These are phyloP conservation scores for Centropristis striata DNA, from an alignment of 2,113 vertebrate species.

Conservation along the genomic window DNA sequence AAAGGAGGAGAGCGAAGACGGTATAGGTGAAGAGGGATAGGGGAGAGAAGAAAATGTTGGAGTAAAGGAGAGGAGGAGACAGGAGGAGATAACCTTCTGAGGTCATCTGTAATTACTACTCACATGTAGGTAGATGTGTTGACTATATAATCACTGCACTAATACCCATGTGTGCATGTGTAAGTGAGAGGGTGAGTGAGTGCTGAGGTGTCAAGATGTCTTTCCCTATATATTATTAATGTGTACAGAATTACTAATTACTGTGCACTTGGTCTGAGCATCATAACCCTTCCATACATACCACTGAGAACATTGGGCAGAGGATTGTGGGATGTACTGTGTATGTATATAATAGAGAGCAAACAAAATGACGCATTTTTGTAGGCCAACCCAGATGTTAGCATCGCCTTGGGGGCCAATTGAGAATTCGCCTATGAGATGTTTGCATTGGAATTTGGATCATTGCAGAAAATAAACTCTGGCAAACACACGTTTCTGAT, in stretches of 20 bases:
- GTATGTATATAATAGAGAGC: not conserved
- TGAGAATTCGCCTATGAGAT: no score
- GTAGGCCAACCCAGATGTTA: no score
- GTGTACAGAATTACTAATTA: not conserved
- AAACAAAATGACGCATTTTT: no score
- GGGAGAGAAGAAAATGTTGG: not conserved
- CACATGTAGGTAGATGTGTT: not conserved
- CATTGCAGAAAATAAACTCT: no score
- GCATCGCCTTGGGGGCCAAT: no score
- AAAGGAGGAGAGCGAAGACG: not conserved
- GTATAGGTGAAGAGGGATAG: no score
- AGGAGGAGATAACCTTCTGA: not conserved
- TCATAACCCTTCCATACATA: not conserved
- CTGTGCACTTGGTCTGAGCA: not conserved
- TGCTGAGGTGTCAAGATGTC: not conserved
- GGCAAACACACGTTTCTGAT: no score
- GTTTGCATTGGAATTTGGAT: no score
- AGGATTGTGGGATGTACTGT: not conserved
- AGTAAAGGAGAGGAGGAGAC: not conserved
- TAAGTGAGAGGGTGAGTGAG: not conserved
- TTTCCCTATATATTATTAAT: not conserved
- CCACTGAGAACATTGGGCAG: not conserved
- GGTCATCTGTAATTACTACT: slow-evolving; percentile 22
- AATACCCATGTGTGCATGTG: not conserved
- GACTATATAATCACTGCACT: slow-evolving; percentile 18